Evolutionary conservation across 2,888 invertebrate species (phyloP).

Genomic region (Macrophya annulata): DNA sequence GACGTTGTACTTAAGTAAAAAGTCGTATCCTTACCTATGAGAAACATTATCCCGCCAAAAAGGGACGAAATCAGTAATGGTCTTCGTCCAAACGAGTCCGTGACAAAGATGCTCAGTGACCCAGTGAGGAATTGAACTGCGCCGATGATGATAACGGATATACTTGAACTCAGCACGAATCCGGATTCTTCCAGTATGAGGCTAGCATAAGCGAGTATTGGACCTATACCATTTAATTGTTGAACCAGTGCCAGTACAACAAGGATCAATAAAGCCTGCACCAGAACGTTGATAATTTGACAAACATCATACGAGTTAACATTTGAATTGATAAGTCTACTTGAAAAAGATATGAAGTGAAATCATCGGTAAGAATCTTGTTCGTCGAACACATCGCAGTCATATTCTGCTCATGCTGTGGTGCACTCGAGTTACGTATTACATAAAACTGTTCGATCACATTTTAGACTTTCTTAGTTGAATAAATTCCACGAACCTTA

Average conservation of each 20-base stretch:
- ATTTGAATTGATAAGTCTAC: background rate
- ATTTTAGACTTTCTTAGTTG: background rate
- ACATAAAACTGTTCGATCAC: too few relatives aligned
- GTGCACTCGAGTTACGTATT: too few relatives aligned
- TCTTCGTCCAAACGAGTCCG: conserved; percentile 62
- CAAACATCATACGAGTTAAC: background rate
- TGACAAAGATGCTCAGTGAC: background rate
- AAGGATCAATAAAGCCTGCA: conserved; percentile 41
- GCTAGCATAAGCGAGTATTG: conserved; percentile 19
- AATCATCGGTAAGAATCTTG: background rate
- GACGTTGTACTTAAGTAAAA: background rate
- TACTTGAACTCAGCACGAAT: background rate
- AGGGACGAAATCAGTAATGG: background rate
- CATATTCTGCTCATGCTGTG: too few relatives aligned
- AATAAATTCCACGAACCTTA: background rate
- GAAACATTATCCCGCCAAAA: conserved; percentile 26
- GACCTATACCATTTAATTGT: background rate
- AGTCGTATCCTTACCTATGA: conserved; percentile 18
- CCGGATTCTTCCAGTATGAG: conserved; percentile 10
- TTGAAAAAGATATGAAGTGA: background rate
- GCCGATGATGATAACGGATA: conserved; percentile 50
- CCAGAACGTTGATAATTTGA: background rate
- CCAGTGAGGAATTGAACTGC: background rate
- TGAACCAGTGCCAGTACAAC: background rate
- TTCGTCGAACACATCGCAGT: background rate